Conservation (phyloP, 1,140 invertebrate species). For the Linepithema humile region DNA sequence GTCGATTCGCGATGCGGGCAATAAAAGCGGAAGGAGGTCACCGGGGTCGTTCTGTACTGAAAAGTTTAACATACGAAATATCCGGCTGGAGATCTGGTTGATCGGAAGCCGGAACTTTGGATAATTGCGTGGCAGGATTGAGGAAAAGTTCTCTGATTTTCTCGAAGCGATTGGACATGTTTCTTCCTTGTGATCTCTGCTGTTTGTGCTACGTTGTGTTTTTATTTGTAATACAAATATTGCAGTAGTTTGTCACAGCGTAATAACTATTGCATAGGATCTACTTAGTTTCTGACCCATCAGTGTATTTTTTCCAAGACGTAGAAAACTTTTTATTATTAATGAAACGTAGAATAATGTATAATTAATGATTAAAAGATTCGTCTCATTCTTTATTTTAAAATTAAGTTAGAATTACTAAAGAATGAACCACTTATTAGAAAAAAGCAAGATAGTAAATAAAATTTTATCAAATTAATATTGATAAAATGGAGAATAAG, state of each 20-base stretch:
- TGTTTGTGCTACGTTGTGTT: not conserved
- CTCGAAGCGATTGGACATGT: not conserved
- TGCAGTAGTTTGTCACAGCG: not conserved
- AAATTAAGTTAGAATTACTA: no score
- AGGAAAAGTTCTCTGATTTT: slow-evolving; percentile 50
- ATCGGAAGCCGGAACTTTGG: slow-evolving; percentile 56
- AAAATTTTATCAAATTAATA: no score
- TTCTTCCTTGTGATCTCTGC: not conserved
- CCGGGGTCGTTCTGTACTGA: slow-evolving; percentile 19
- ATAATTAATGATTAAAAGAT: no score
- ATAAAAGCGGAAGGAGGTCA: slow-evolving; percentile 61
- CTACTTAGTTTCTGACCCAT: not conserved
- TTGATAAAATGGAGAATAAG: no score
- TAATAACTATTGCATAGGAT: not conserved
- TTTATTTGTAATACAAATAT: not conserved
- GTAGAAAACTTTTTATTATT: not conserved
- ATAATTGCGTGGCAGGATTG: slow-evolving; percentile 60
- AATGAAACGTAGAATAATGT: no score
- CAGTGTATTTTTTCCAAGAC: not conserved
- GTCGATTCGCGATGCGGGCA: slow-evolving; percentile 61
- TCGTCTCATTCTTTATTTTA: no score
- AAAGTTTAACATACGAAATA: slow-evolving; percentile 63
- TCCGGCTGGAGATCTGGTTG: slow-evolving; percentile 31
- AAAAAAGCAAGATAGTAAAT: no score
- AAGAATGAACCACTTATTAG: no score